phyloP scores from a whole-genome alignment of 2,113 vertebrate genomes.

The Phaetusa simplex region DNA sequence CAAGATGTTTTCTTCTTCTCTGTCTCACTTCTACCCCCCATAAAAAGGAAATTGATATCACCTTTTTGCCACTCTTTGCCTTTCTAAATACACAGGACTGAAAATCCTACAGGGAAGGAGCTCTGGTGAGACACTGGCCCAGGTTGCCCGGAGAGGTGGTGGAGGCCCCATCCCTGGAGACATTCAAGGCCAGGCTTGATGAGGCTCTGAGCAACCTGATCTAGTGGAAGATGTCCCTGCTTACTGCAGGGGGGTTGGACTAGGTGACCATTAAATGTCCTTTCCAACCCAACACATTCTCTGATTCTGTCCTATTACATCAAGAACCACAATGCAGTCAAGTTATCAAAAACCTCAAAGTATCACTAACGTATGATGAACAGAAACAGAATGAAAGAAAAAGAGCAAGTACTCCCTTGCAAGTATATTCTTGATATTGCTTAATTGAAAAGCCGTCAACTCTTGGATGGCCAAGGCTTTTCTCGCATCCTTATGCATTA shows the following conservation, averaged over 20 bases:
- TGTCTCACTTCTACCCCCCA: neutral
- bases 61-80: neutral
- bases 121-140: neutral
- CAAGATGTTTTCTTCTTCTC: neutral
- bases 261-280: too few species aligned
- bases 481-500: neutral
- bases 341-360: neutral
- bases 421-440: neutral
- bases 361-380: neutral
- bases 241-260: too few species aligned
- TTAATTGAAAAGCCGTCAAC: neutral
- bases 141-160: too few species aligned
- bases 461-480: neutral
- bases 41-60: neutral
- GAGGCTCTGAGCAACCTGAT: too few species aligned
- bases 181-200: too few species aligned
- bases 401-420: neutral
- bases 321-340: neutral
- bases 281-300: too few species aligned
- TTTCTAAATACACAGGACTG: neutral
- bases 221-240: too few species aligned
- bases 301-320: neutral
- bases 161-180: too few species aligned
- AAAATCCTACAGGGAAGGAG: neutral
- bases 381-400: neutral